Conservation (phyloP, 2,888 invertebrate genomes). For the Pollenia griseotomentosa region DNA sequence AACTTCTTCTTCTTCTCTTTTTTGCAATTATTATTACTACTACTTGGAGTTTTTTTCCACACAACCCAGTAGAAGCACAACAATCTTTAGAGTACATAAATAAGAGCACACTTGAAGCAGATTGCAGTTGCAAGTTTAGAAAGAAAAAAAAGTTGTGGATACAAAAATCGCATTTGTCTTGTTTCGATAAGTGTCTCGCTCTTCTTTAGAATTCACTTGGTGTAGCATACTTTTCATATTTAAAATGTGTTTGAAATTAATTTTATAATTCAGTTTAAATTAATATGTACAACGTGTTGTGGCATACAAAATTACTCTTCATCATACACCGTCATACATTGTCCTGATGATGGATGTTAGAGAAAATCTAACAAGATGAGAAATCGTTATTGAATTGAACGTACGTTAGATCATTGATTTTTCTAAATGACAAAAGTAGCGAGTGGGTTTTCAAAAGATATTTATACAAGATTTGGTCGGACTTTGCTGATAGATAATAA, state of each 20-base stretch:
- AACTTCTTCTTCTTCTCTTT: neutral
- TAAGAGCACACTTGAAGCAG: constrained; percentile 40
- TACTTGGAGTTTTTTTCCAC: constrained; percentile 35
- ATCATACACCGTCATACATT: neutral
- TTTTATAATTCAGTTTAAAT: constrained; percentile 65
- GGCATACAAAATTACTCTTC: constrained; percentile 43
- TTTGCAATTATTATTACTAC: constrained; percentile 67
- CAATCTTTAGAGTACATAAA: constrained; percentile 12
- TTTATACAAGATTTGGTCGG: neutral
- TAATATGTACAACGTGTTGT: constrained; percentile 56
- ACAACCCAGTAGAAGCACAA: constrained; percentile 41
- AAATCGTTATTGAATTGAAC: constrained; percentile 58
- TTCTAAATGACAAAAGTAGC: neutral
- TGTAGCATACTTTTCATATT: constrained; percentile 69
- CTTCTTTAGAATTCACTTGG: constrained; percentile 54
- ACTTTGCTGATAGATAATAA: neutral
- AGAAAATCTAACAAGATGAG: constrained; percentile 37
- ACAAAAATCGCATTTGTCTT: constrained; percentile 54
- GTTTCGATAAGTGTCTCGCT: constrained; percentile 27
- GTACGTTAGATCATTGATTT: constrained; percentile 61
- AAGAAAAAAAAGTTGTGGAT: neutral
- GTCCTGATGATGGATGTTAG: constrained; percentile 13
- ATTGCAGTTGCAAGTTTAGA: constrained; percentile 42
- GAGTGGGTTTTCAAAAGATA: neutral
- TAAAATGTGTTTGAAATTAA: constrained; percentile 68